Evolutionary conservation across 2,888 invertebrate genomes (phyloP).

Genomic region (Drosophila macrothrix): DNA sequence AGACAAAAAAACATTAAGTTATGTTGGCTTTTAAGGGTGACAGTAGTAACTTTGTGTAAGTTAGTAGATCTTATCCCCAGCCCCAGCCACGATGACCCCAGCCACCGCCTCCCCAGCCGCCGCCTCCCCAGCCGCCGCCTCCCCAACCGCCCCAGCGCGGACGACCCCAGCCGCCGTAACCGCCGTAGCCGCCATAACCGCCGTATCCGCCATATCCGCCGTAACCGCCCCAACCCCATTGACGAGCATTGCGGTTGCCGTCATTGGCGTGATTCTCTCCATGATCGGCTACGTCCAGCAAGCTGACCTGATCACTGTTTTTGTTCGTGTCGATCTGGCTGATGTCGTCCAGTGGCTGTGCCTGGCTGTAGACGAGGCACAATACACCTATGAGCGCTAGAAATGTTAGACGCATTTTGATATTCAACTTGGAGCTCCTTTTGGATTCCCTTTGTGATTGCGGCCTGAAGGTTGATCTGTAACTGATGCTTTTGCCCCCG

Average conservation of each 20-base stretch:
- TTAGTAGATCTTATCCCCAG: constrained; percentile 27
- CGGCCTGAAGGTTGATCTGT: constrained; percentile 2
- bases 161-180: constrained; percentile 29
- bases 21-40: not conserved
- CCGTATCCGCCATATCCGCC: constrained; percentile 8
- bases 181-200: not conserved
- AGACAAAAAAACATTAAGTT: constrained; percentile 2
- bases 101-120: constrained; percentile 29
- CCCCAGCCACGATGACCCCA: constrained; percentile 10
- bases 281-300: constrained; percentile 51
- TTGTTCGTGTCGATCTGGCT: constrained; percentile 12
- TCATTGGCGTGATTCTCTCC: constrained; percentile 30
- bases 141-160: constrained; percentile 29
- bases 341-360: constrained; percentile 13
- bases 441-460: constrained; percentile 6
- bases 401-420: constrained; percentile 60
- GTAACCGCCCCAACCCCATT: not conserved
- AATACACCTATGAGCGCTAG: constrained; percentile 51
- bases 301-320: constrained; percentile 11
- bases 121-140: constrained; percentile 18
- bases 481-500: constrained; percentile 32
- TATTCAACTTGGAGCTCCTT: not conserved
- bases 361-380: constrained; percentile 49
- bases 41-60: too few relatives aligned
- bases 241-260: not conserved